phyloP scores from a whole-genome alignment of 92 coral and sea anemone species.

The Meandrina meandrites region DNA sequence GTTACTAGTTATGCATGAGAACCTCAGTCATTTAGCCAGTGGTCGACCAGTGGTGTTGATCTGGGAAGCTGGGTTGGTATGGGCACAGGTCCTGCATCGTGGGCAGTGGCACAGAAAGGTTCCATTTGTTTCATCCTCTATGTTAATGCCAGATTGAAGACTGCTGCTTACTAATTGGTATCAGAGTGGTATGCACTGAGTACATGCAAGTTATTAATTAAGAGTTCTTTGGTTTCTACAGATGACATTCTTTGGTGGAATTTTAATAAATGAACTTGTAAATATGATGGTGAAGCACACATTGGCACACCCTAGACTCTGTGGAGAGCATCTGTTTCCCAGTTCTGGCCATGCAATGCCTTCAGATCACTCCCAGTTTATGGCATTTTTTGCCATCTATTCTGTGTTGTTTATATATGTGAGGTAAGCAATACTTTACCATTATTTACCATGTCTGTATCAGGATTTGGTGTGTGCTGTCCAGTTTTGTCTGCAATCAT shows the following conservation, averaged over 20 bases:
- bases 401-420: slow-evolving; percentile 92
- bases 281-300: slow-evolving; percentile 76
- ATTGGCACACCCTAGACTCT: slow-evolving; percentile 86
- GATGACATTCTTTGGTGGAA: slow-evolving; percentile 91
- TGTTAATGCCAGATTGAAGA: no score
- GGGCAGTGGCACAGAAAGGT: no score
- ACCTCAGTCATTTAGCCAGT: no score
- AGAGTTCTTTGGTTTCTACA: slow-evolving; percentile 34
- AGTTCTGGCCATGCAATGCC: slow-evolving; percentile 90
- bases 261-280: slow-evolving; percentile 78
- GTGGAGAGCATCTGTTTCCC: slow-evolving; percentile 80
- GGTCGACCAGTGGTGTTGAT: no score
- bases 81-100: no score
- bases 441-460: not conserved
- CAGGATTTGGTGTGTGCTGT: not conserved
- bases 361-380: slow-evolving; percentile 94
- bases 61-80: no score
- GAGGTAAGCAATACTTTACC: slow-evolving; percentile 61
- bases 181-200: no score
- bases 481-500: not conserved
- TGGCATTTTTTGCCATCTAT: slow-evolving; percentile 93
- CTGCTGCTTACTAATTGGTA: no score
- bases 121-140: no score
- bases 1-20: no score
- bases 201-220: no score